These are phyloP conservation scores for Peribatodes rhomboidaria DNA, from an alignment of 2,888 invertebrate genomes.

Conservation along the genomic window DNA sequence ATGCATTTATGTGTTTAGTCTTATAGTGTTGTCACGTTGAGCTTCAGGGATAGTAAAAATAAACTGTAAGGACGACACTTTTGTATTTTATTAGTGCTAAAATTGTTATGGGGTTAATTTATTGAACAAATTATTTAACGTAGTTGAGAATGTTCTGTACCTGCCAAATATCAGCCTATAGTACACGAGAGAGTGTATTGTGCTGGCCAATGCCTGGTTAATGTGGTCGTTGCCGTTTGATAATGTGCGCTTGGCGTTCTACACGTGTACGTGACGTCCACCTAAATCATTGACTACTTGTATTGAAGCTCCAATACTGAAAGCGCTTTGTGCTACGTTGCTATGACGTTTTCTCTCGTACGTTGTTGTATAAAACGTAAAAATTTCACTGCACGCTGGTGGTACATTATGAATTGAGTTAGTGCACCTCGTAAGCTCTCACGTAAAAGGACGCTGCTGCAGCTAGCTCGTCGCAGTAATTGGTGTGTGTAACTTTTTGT, in stretches of 20 bases:
- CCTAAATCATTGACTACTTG: constrained; percentile 42
- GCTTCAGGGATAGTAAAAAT: constrained; percentile 39
- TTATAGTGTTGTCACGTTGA: constrained; percentile 50
- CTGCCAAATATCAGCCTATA: constrained; percentile 14
- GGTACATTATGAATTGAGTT: constrained; percentile 79
- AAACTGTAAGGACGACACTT: constrained; percentile 28
- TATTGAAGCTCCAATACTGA: constrained; percentile 39
- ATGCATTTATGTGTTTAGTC: constrained; percentile 61
- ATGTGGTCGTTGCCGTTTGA: constrained; percentile 27
- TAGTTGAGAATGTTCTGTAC: constrained; percentile 21
- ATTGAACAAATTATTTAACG: constrained; percentile 19
- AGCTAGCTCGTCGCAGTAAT: constrained; percentile 66
- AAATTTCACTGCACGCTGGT: constrained; percentile 62
- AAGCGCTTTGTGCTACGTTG: constrained; percentile 41
- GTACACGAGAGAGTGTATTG: constrained; percentile 9
- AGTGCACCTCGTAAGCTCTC: constrained; percentile 70
- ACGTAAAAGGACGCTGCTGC: constrained; percentile 66
- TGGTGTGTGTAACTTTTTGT: constrained; percentile 83
- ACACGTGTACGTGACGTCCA: constrained; percentile 43
- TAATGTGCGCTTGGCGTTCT: constrained; percentile 17
- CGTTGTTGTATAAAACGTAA: constrained; percentile 64
- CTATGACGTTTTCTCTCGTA: constrained; percentile 34
- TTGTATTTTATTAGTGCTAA: constrained; percentile 20
- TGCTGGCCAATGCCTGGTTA: constrained; percentile 22
- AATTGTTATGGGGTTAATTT: constrained; percentile 20